Percentiles rank a stretch among this genome's conserved stretches.
Evolutionary conservation across 2,113 vertebrate genomes (phyloP).

Genomic region (Marmota monax): DNA sequence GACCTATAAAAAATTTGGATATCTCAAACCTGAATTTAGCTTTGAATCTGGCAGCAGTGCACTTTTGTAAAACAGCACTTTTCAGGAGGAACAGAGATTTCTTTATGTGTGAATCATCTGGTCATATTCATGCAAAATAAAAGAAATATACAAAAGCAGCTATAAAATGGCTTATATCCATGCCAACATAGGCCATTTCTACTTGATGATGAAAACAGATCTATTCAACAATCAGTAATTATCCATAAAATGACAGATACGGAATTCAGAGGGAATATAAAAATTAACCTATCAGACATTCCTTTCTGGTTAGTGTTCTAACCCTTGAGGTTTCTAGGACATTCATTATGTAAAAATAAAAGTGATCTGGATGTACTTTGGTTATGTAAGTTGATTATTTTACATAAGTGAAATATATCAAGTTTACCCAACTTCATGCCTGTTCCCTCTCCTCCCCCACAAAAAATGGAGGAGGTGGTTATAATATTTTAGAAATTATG

Average conservation of each 20-base stretch:
- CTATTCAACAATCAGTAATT: background rate
- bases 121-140: conserved; percentile 30
- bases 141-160: background rate
- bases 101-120: conserved; percentile 34
- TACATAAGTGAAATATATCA: conserved; percentile 37
- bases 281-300: background rate
- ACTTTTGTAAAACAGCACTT: conserved; percentile 7
- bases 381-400: background rate
- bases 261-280: conserved; percentile 10
- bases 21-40: conserved; percentile 43
- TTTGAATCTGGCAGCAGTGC: conserved; percentile 41
- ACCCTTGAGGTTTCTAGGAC: background rate
- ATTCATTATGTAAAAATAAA: background rate
- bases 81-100: conserved; percentile 7
- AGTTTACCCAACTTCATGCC: background rate
- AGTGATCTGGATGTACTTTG: background rate
- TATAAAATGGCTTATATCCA: background rate
- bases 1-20: background rate
- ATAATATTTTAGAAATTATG: background rate
- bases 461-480: background rate
- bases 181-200: background rate
- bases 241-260: conserved; percentile 11
- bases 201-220: conserved; percentile 42
- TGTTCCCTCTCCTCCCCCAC: background rate
- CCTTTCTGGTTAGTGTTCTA: conserved; percentile 1